Evolutionary conservation across 2,888 invertebrate species (phyloP).

Genomic region (Lucinisca nassula): DNA sequence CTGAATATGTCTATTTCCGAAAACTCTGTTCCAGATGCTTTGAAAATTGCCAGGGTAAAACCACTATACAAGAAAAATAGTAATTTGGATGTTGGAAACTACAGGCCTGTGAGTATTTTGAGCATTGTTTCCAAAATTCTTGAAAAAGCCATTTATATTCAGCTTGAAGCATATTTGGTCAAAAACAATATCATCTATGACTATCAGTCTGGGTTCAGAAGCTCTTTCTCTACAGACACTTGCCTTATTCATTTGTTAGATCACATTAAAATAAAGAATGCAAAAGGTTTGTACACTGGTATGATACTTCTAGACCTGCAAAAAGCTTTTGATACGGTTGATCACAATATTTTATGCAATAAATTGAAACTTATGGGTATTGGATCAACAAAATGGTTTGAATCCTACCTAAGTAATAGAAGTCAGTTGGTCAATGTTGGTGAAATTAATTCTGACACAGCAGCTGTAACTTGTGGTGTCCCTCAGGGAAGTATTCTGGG

Average conservation of each 20-base stretch:
- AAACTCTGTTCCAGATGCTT: neutral
- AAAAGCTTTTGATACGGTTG: too few relatives aligned
- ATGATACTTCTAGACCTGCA: too few relatives aligned
- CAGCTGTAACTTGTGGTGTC: too few relatives aligned
- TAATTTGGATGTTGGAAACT: slow-evolving; percentile 7
- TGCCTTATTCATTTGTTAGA: slow-evolving; percentile 40
- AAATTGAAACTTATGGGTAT: too few relatives aligned
- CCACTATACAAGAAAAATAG: slow-evolving; percentile 15
- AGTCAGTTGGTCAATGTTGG: too few relatives aligned
- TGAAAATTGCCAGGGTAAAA: slow-evolving; percentile 14
- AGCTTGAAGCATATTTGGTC: slow-evolving; percentile 4
- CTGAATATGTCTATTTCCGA: neutral
- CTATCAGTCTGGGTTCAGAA: slow-evolving; percentile 38
- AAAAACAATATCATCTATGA: slow-evolving; percentile 14
- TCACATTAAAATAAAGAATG: slow-evolving; percentile 38
- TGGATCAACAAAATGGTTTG: too few relatives aligned
- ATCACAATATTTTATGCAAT: too few relatives aligned
- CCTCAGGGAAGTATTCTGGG: too few relatives aligned
- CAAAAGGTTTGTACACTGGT: too few relatives aligned
- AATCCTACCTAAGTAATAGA: too few relatives aligned
- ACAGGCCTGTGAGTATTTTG: too few relatives aligned
- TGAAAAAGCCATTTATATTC: neutral
- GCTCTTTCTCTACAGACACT: slow-evolving; percentile 38
- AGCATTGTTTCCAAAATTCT: slow-evolving; percentile 9
- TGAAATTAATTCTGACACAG: too few relatives aligned